These are phyloP conservation scores for Argyra leucocephala DNA, from an alignment of 2,888 invertebrate genomes.

Conservation along the genomic window DNA sequence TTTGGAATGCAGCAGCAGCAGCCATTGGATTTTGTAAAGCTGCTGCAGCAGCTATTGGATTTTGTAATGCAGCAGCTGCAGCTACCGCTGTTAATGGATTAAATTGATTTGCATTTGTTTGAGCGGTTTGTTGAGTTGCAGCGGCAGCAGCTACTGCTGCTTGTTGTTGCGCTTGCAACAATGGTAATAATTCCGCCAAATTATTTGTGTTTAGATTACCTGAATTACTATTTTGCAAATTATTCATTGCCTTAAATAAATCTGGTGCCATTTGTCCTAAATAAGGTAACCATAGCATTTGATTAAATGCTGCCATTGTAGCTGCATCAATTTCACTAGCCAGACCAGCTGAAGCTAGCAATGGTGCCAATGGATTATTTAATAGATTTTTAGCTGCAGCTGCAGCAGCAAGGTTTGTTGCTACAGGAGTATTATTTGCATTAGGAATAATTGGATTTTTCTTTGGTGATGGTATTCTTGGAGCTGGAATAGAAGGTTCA, in stretches of 20 bases:
- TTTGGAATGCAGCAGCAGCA: constrained; percentile 28
- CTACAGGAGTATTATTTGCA: constrained; percentile 10
- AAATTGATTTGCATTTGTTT: constrained; percentile 18
- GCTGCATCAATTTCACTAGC: constrained; percentile 61
- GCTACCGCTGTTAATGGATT: constrained; percentile 23
- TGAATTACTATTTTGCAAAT: constrained; percentile 24
- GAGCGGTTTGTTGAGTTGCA: constrained; percentile 16
- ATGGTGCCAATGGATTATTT: constrained; percentile 20
- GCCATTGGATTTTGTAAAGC: constrained; percentile 30
- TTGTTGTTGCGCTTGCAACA: constrained; percentile 38
- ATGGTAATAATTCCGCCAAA: constrained; percentile 32
- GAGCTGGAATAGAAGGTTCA: constrained; percentile 12
- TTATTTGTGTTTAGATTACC: constrained; percentile 20
- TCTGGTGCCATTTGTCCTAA: constrained; percentile 43
- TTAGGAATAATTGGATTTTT: neutral
- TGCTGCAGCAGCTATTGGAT: constrained; percentile 28
- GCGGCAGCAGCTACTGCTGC: constrained; percentile 23
- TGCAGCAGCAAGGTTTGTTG: constrained; percentile 14
- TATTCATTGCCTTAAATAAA: constrained; percentile 43
- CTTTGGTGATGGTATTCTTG: neutral
- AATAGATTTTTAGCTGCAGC: constrained; percentile 20
- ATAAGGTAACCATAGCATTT: constrained; percentile 68
- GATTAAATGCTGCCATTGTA: constrained; percentile 58
- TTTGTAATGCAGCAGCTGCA: constrained; percentile 22
- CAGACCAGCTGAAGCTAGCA: constrained; percentile 36